Conservation (phyloP, 2,113 vertebrate genomes). For the Pedionomus torquatus region DNA sequence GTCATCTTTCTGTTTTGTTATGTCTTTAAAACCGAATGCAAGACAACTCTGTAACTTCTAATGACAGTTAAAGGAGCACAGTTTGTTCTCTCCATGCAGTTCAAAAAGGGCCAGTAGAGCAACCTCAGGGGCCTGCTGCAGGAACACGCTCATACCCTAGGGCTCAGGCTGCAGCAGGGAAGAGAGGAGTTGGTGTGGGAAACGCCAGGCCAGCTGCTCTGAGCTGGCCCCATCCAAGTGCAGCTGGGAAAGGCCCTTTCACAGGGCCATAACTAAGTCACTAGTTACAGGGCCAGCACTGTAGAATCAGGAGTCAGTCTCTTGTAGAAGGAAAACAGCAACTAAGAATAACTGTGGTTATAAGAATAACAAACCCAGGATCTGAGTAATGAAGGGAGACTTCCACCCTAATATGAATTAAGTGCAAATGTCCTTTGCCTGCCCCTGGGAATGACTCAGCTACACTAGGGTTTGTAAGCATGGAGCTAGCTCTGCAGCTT, state of each 20-base stretch:
- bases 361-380: neutral
- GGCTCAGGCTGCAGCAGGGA: neutral
- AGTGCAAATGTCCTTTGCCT: neutral
- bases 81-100: neutral
- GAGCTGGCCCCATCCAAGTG: neutral
- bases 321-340: neutral
- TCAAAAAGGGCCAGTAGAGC: neutral
- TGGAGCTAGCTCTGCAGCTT: neutral
- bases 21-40: neutral
- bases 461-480: neutral
- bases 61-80: neutral
- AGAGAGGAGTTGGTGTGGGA: neutral
- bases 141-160: neutral
- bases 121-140: neutral
- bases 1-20: neutral
- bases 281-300: neutral
- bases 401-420: rapidly evolving
- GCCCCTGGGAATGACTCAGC: neutral
- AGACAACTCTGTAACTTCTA: neutral
- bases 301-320: neutral
- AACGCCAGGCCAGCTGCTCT: neutral
- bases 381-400: neutral
- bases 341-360: neutral
- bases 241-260: slow-evolving; percentile 33
- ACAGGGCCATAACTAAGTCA: neutral